Conservation (phyloP, 2,888 invertebrate genomes). For the Drosophila macrothrix region DNA sequence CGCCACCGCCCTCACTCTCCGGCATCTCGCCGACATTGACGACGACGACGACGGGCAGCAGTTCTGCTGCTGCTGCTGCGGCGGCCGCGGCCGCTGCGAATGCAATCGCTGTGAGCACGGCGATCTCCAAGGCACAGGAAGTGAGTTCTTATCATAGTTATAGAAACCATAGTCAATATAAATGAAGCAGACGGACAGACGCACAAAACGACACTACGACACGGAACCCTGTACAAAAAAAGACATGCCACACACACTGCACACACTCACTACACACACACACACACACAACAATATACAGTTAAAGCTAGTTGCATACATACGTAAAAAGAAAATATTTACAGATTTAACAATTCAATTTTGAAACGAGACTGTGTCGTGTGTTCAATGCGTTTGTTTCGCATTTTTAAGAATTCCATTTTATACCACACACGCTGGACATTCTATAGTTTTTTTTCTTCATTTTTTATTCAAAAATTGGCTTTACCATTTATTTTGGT, state of each 20-base stretch:
- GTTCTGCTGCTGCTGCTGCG: slow-evolving; percentile 34
- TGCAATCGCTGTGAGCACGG: slow-evolving; percentile 85
- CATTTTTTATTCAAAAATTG: slow-evolving; percentile 26
- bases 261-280: slow-evolving; percentile 13
- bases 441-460: slow-evolving; percentile 43
- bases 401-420: slow-evolving; percentile 79
- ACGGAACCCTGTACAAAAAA: slow-evolving; percentile 73
- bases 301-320: slow-evolving; percentile 14
- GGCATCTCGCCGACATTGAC: slow-evolving; percentile 70
- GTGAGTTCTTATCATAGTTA: slow-evolving; percentile 85
- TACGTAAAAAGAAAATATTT: slow-evolving; percentile 26
- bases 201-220: slow-evolving; percentile 15
- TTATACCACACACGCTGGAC: slow-evolving; percentile 39
- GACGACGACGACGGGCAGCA: slow-evolving; percentile 52
- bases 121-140: slow-evolving; percentile 85
- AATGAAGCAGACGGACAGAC: slow-evolving; percentile 63
- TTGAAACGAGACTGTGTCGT: slow-evolving; percentile 60
- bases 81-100: slow-evolving; percentile 63
- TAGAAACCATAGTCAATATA: slow-evolving; percentile 84
- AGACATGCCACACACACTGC: slow-evolving; percentile 28
- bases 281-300: slow-evolving; percentile 7
- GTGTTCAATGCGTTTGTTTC: slow-evolving; percentile 51
- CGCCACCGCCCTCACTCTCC: slow-evolving; percentile 66
- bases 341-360: slow-evolving; percentile 16
- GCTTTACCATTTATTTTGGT: slow-evolving; percentile 47